Evolutionary conservation across 2,113 vertebrate genomes (phyloP).

Genomic region (Zosterops pallidus): DNA sequence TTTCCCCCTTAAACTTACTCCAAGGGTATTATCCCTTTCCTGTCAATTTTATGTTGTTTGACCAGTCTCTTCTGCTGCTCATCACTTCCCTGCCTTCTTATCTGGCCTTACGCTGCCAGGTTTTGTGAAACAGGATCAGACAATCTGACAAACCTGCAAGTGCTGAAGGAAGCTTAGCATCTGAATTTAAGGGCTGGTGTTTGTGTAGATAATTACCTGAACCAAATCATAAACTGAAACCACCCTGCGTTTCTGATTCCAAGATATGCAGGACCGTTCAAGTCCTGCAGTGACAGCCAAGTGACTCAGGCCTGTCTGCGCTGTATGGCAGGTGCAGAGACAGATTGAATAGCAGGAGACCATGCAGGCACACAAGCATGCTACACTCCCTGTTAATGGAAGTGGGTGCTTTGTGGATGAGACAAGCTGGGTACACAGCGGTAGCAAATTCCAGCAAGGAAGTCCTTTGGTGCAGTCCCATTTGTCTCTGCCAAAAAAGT

Average conservation of each 20-base stretch:
- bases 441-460: background rate
- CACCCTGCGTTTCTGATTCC: background rate
- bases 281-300: background rate
- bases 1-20: background rate
- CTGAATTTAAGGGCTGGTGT: background rate
- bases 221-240: background rate
- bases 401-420: background rate
- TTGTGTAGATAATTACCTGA: background rate
- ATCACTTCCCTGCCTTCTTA: background rate
- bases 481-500: background rate
- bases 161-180: background rate
- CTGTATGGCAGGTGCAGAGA: background rate
- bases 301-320: background rate
- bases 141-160: background rate
- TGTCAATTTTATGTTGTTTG: background rate
- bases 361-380: accelerated
- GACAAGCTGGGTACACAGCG: background rate
- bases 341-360: background rate
- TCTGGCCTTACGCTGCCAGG: background rate
- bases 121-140: background rate
- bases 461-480: background rate
- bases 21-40: background rate
- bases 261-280: background rate
- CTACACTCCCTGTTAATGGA: background rate
- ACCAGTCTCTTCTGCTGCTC: background rate